These are phyloP conservation scores for Osedax fenrisi DNA, from an alignment of 2,888 invertebrate genomes.

Conservation along the genomic window DNA sequence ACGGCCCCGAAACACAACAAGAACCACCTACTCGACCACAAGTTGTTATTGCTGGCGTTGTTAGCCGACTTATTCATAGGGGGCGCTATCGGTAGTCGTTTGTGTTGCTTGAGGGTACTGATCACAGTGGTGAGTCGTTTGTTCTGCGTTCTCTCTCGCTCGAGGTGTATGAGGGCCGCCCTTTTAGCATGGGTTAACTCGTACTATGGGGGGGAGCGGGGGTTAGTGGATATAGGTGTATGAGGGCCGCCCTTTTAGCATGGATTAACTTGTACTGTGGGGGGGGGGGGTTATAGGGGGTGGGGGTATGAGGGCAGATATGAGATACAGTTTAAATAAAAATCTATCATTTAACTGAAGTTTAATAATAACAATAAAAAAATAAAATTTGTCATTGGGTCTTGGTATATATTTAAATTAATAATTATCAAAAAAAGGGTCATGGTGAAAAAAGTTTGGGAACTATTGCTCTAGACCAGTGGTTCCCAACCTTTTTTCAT, in stretches of 20 bases:
- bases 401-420: too few relatives aligned
- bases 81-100: not conserved
- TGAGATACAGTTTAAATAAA: too few relatives aligned
- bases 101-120: not conserved
- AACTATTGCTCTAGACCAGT: too few relatives aligned
- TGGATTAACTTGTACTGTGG: slow-evolving; percentile 8
- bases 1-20: not conserved
- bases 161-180: not conserved
- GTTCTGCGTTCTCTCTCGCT: slow-evolving; percentile 5
- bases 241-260: not conserved
- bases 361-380: too few relatives aligned
- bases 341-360: too few relatives aligned
- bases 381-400: too few relatives aligned
- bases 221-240: slow-evolving; percentile 3
- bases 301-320: not conserved
- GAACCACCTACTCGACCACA: not conserved
- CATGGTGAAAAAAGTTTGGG: too few relatives aligned
- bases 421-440: too few relatives aligned
- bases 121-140: slow-evolving; percentile 5
- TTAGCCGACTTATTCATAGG: too few relatives aligned
- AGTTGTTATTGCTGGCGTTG: not conserved
- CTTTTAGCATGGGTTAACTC: slow-evolving; percentile 1
- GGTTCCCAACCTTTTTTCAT: too few relatives aligned
- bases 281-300: not conserved
- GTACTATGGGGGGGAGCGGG: not conserved